These are phyloP conservation scores for Halotydeus destructor DNA, from an alignment of 1,140 invertebrate species.

Conservation along the genomic window DNA sequence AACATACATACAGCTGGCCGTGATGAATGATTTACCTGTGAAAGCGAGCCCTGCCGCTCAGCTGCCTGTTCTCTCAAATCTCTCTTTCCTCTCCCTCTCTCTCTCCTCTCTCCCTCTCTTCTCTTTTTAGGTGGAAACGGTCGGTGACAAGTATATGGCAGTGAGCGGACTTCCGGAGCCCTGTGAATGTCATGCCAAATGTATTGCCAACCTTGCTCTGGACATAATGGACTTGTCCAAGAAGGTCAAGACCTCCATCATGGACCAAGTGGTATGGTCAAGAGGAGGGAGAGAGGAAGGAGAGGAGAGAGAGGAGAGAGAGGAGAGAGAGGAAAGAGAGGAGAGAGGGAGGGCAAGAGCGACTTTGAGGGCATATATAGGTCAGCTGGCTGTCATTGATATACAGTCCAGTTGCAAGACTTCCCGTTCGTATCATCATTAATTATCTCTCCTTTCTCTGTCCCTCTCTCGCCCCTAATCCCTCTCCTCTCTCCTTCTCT, in stretches of 20 bases:
- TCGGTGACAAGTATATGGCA: slow-evolving; percentile 98
- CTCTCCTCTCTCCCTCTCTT: not conserved
- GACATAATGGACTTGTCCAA: slow-evolving; percentile 88
- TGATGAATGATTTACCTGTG: no score
- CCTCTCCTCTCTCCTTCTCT: not conserved
- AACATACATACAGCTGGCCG: no score
- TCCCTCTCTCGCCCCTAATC: slow-evolving; percentile 1
- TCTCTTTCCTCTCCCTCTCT: not conserved
- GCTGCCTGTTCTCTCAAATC: not conserved
- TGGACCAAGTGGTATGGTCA: slow-evolving; percentile 61
- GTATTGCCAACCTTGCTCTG: slow-evolving; percentile 71
- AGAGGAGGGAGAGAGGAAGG: no score
- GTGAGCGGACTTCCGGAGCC: slow-evolving; percentile 87
- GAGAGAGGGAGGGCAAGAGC: no score
- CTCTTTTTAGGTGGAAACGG: slow-evolving; percentile 73
- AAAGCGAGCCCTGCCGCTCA: not conserved
- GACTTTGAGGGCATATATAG: no score
- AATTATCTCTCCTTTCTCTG: not conserved
- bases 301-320: no score
- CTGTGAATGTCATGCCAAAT: slow-evolving; percentile 69
- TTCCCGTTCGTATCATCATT: not conserved
- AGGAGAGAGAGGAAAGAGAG: no score
- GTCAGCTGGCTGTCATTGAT: no score
- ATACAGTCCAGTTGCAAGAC: no score
- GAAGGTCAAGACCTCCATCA: slow-evolving; percentile 56